Percentiles rank a stretch among this genome's conserved stretches.
These are phyloP conservation scores for Dromaius novaehollandiae DNA, from an alignment of 2,113 vertebrate species.

Conservation along the genomic window DNA sequence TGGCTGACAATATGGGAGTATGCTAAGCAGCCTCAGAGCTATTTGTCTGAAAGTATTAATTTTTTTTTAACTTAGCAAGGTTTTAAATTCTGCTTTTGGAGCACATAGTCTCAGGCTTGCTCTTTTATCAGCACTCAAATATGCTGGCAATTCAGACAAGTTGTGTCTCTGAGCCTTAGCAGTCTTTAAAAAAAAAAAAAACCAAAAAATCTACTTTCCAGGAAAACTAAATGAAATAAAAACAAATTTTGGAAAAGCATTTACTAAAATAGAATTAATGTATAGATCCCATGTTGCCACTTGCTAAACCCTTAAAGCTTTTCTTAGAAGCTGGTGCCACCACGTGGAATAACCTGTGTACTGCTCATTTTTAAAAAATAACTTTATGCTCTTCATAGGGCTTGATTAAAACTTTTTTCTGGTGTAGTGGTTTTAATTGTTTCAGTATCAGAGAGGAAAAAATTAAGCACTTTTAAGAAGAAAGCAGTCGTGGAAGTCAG, in stretches of 20 bases:
- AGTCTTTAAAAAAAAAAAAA: background rate
- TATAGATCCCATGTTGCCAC: background rate
- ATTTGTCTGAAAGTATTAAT: background rate
- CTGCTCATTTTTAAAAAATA: background rate
- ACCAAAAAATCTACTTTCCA: background rate
- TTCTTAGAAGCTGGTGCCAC: constrained; percentile 39
- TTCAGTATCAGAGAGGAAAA: background rate
- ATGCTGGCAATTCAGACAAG: background rate
- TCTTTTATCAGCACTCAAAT: background rate
- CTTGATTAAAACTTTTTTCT: background rate
- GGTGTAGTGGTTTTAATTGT: background rate
- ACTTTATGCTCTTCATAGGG: accelerated
- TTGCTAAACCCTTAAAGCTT: background rate
- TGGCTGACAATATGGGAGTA: background rate
- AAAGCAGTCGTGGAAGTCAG: background rate
- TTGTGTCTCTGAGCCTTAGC: background rate
- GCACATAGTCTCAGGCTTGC: background rate
- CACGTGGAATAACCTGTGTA: background rate
- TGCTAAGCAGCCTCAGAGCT: background rate
- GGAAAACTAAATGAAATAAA: background rate
- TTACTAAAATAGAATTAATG: background rate
- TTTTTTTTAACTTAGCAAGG: background rate
- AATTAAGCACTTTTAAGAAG: background rate
- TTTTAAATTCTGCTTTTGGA: background rate
- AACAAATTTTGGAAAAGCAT: background rate